Evolutionary conservation across 2,797 vertebrate species (phyloP).

Genomic region (Peromyscus nudipes): DNA sequence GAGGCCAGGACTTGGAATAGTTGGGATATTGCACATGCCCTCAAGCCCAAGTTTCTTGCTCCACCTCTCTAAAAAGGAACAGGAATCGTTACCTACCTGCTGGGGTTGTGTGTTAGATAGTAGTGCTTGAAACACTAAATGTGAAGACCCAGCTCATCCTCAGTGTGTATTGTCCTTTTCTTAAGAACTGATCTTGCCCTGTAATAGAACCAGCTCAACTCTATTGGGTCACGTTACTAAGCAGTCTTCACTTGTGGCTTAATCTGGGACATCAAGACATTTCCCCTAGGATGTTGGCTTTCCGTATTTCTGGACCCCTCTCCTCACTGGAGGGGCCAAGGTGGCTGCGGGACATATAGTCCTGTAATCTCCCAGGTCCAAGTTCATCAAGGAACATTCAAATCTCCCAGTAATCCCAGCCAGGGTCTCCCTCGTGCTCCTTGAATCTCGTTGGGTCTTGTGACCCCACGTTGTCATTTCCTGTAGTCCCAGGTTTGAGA

Average conservation of each 20-base stretch:
- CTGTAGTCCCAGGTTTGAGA: background rate
- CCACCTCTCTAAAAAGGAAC: background rate
- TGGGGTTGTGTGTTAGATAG: background rate
- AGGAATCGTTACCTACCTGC: background rate
- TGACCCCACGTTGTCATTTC: background rate
- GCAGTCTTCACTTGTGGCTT: constrained; percentile 33
- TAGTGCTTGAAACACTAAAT: background rate
- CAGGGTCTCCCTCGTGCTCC: background rate
- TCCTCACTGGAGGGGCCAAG: background rate
- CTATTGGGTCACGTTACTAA: background rate
- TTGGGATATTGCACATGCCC: background rate
- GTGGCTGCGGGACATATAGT: background rate
- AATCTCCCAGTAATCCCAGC: background rate
- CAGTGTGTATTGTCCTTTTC: background rate
- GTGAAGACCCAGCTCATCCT: background rate
- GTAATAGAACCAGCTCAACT: background rate
- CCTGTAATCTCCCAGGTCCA: background rate
- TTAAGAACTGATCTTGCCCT: constrained; percentile 3
- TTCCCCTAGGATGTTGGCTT: background rate
- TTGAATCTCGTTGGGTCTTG: background rate
- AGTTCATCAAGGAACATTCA: background rate
- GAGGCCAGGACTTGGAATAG: background rate
- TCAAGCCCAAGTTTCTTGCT: background rate
- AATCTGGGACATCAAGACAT: background rate
- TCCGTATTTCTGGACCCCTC: background rate